Conservation (phyloP, 2,113 vertebrate species). For the Onychostruthus taczanowskii region DNA sequence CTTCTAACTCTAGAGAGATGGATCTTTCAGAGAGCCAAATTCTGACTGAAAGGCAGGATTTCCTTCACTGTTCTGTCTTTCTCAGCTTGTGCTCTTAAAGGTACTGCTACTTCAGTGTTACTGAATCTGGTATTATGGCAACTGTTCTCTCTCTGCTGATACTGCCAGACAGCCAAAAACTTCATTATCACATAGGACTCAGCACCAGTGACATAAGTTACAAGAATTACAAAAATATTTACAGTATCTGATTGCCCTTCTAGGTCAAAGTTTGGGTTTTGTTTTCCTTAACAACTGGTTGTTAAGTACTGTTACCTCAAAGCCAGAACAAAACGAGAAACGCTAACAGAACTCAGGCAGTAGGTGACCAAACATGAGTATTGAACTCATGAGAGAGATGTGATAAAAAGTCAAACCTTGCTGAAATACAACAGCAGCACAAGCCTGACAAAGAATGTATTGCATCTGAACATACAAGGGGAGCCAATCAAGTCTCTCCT, state of each 20-base stretch:
- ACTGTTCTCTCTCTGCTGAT: background rate
- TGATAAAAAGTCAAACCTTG: background rate
- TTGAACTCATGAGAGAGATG: background rate
- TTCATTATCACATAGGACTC: background rate
- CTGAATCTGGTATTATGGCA: background rate
- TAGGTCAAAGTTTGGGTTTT: background rate
- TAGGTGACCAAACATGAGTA: background rate
- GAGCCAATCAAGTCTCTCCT: background rate
- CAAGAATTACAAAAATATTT: background rate
- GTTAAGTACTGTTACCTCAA: background rate
- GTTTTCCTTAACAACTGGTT: background rate
- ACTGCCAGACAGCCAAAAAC: background rate
- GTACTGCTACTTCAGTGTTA: background rate
- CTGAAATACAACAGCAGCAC: background rate
- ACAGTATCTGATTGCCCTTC: background rate
- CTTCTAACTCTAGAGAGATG: background rate
- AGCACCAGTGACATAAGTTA: background rate
- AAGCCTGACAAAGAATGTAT: background rate
- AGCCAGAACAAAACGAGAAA: background rate
- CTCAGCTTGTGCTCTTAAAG: background rate
- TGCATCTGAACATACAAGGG: background rate
- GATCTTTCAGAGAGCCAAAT: background rate
- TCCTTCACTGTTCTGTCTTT: background rate
- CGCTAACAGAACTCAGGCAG: background rate
- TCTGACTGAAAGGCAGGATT: background rate